phyloP scores from a whole-genome alignment of 2,888 invertebrate genomes.

The Chrysotoxum bicinctum region DNA sequence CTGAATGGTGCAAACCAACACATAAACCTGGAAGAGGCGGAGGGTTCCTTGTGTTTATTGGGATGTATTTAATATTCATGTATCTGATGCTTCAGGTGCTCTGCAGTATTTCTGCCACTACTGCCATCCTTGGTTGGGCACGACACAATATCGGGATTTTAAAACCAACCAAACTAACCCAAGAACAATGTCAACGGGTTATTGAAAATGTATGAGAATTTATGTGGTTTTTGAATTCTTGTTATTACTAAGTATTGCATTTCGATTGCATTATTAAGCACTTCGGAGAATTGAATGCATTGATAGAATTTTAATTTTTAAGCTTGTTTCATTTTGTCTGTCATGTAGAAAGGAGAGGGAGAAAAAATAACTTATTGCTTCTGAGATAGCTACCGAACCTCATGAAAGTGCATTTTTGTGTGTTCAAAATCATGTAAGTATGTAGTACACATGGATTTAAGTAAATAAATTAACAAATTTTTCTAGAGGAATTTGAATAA shows the following conservation, averaged over 20 bases:
- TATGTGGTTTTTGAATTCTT: conserved; percentile 42
- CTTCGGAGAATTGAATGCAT: conserved; percentile 4
- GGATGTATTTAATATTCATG: conserved; percentile 57
- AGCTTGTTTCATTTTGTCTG: background rate
- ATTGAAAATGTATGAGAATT: conserved; percentile 66
- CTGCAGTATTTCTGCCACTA: conserved; percentile 21
- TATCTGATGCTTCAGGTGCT: conserved; percentile 41
- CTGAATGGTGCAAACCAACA: conserved; percentile 2
- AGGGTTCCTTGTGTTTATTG: conserved; percentile 29
- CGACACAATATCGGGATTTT: conserved; percentile 32
- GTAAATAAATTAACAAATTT: too few relatives aligned
- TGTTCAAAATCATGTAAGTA: too few relatives aligned
- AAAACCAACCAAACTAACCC: conserved; percentile 60
- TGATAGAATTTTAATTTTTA: background rate
- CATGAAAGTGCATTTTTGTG: too few relatives aligned
- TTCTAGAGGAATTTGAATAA: too few relatives aligned
- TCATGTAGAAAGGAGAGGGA: background rate
- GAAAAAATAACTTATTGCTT: background rate
- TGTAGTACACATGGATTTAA: too few relatives aligned
- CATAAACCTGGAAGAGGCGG: conserved; percentile 6
- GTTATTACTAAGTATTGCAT: conserved; percentile 50
- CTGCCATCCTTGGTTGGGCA: conserved; percentile 29
- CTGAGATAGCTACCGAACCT: background rate
- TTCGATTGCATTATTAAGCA: conserved; percentile 28
- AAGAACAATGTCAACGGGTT: conserved; percentile 60